phyloP scores from a whole-genome alignment of 2,888 invertebrate species.

The Stegophylla sp. region DNA sequence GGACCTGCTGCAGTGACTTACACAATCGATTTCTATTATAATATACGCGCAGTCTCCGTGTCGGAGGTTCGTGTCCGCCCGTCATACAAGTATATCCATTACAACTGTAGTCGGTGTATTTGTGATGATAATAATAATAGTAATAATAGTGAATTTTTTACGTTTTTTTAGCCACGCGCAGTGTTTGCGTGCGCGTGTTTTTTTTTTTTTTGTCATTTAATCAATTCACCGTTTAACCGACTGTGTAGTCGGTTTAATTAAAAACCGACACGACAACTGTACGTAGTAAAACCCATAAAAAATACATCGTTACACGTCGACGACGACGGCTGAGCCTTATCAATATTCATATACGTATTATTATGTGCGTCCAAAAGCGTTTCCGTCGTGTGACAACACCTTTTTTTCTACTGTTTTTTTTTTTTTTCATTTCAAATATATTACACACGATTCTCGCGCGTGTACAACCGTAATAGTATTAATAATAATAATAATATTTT shows the following conservation, averaged over 20 bases:
- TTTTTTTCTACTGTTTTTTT: too few species aligned
- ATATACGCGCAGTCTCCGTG: too few species aligned
- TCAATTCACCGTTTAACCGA: neutral
- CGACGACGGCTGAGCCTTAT: neutral
- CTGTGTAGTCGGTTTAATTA: constrained; percentile 20
- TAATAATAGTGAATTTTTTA: too few species aligned
- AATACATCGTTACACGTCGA: neutral
- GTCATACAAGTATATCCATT: too few species aligned
- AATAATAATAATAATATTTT: neutral
- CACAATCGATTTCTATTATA: neutral
- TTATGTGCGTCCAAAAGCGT: too few species aligned
- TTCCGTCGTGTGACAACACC: constrained; percentile 43
- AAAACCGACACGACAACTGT: neutral
- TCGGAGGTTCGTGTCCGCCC: too few species aligned
- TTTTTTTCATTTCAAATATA: neutral
- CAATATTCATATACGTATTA: constrained; percentile 45
- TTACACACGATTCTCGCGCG: constrained; percentile 11
- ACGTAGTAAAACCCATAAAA: neutral
- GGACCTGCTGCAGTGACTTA: too few species aligned
- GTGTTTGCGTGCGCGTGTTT: neutral
- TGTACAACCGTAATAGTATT: neutral
- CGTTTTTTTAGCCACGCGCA: neutral
- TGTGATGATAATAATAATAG: too few species aligned
- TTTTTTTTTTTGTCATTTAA: neutral
- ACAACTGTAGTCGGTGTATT: too few species aligned